phyloP scores from a whole-genome alignment of 2,113 vertebrate species.

The Chunga burmeisteri region DNA sequence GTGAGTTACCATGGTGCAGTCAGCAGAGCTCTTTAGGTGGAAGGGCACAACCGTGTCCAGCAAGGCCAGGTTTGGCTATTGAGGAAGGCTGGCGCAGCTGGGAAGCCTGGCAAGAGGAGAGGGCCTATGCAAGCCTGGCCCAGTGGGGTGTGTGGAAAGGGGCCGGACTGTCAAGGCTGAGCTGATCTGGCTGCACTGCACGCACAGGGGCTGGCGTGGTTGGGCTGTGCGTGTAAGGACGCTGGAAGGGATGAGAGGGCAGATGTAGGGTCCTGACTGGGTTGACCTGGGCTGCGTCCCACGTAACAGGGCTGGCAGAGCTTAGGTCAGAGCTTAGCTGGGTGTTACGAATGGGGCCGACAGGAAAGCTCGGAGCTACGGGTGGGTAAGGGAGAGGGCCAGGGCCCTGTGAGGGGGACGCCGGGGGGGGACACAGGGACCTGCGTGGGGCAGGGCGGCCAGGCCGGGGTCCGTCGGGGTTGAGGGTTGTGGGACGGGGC shows the following conservation, averaged over 20 bases:
- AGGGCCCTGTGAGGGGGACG: neutral
- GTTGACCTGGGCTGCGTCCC: neutral
- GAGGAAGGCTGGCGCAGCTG: too few species aligned
- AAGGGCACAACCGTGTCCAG: neutral
- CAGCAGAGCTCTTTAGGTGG: neutral
- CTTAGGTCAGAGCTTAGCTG: neutral
- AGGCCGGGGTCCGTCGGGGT: too few species aligned
- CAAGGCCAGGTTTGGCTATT: neutral
- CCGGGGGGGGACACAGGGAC: too few species aligned
- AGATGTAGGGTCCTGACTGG: too few species aligned
- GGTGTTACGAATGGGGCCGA: fast-evolving
- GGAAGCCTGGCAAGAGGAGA: neutral
- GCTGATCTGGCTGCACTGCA: neutral
- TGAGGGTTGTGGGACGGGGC: neutral
- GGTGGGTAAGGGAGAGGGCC: neutral
- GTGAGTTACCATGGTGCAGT: neutral
- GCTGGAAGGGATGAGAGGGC: neutral
- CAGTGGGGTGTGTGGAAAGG: too few species aligned
- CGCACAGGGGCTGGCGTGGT: fast-evolving
- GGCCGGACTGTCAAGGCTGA: fast-evolving
- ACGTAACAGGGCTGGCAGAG: too few species aligned
- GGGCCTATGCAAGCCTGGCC: neutral
- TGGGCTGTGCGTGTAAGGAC: neutral
- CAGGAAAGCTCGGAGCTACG: neutral
- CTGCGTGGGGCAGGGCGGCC: too few species aligned